phyloP scores from a whole-genome alignment of 2,113 vertebrate genomes.

The Heteronetta atricapilla region DNA sequence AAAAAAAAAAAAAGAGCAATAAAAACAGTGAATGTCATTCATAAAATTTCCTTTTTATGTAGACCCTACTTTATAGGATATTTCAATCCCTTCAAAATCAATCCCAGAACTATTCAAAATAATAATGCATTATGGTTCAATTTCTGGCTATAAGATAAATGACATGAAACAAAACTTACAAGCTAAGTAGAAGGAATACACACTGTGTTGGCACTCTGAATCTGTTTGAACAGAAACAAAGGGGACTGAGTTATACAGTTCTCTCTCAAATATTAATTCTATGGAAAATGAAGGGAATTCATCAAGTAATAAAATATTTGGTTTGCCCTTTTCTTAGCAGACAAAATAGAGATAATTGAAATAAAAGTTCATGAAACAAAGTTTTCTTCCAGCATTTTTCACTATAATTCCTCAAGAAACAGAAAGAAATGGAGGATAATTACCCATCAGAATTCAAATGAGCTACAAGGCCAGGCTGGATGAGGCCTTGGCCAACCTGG shows the following conservation, averaged over 20 bases:
- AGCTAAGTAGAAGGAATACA: not conserved
- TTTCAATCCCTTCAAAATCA: conserved; percentile 27
- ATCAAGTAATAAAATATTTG: conserved; percentile 8
- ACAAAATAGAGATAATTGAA: not conserved
- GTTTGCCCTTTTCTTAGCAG: not conserved
- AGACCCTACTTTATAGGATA: not conserved
- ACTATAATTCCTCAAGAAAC: not conserved
- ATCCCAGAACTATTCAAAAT: conserved; percentile 1
- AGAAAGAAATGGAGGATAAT: not conserved
- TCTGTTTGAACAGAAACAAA: conserved; percentile 36
- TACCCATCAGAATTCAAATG: not conserved
- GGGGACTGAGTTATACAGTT: not conserved
- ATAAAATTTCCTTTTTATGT: conserved; percentile 17
- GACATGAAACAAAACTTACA: not conserved
- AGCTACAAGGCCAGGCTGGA: not conserved
- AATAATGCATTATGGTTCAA: conserved; percentile 10
- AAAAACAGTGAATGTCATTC: not conserved
- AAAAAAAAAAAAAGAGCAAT: not conserved
- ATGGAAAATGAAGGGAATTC: not conserved
- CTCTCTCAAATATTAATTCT: not conserved
- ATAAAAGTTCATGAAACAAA: not conserved
- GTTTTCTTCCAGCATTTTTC: not conserved
- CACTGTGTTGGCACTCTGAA: not conserved
- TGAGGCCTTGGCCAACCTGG: too few relatives aligned
- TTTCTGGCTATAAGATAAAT: conserved; percentile 10